Conservation (phyloP, 2,113 vertebrate genomes). For the Alexandromys fortis region DNA sequence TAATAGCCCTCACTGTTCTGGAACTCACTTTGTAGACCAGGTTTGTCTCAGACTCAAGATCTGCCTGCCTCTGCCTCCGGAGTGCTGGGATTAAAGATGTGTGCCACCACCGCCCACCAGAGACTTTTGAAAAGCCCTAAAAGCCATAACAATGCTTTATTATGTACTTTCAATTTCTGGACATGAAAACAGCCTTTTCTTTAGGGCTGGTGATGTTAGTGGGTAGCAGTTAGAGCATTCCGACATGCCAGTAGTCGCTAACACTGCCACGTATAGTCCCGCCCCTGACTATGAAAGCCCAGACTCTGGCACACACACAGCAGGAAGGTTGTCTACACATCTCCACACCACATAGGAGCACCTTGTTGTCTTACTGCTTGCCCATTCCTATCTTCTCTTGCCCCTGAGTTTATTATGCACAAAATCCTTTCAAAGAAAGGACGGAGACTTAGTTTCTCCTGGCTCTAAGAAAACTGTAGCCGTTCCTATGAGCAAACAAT, state of each 20-base stretch:
- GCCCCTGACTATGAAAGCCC: not conserved
- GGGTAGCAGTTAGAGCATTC: not conserved
- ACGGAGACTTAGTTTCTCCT: not conserved
- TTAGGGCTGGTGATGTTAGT: not conserved
- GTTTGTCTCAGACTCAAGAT: no score
- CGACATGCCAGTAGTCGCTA: not conserved
- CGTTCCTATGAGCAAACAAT: not conserved
- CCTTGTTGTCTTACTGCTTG: no score
- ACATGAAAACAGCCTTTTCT: not conserved
- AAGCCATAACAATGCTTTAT: not conserved
- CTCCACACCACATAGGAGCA: not conserved
- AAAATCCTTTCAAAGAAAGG: not conserved
- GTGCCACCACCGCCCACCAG: no score
- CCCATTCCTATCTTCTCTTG: not conserved
- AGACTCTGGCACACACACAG: not conserved
- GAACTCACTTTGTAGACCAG: no score
- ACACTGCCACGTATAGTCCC: not conserved
- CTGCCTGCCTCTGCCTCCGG: no score
- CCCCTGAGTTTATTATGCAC: not conserved
- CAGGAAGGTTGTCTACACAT: not conserved
- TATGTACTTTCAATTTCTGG: not conserved
- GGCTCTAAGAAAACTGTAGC: not conserved
- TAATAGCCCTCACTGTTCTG: no score
- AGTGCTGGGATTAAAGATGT: no score
- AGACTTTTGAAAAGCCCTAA: not conserved